phyloP scores from a whole-genome alignment of 2,113 vertebrate genomes.

The Eptatretus burgeri region DNA sequence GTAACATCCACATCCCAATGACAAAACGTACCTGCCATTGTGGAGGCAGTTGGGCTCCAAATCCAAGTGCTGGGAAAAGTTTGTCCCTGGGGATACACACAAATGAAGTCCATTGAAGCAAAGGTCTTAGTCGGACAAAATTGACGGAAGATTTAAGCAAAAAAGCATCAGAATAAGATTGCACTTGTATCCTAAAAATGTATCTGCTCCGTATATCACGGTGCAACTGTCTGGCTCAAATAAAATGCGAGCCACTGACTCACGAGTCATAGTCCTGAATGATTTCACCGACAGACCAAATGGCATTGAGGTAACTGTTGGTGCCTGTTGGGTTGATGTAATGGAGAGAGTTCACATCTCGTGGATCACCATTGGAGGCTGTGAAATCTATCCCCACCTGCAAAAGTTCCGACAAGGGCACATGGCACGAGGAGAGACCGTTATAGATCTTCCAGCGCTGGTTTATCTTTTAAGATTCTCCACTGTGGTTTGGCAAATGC shows the following conservation, averaged over 20 bases:
- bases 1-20: background rate
- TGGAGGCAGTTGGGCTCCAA: conserved; percentile 74
- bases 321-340: conserved; percentile 82
- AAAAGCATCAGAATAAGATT: too few relatives aligned
- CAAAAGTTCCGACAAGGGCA: background rate
- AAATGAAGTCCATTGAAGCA: background rate
- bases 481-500: too few relatives aligned
- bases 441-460: too few relatives aligned
- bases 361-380: conserved; percentile 74
- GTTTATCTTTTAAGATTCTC: too few relatives aligned
- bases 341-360: conserved; percentile 69
- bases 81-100: conserved; percentile 31
- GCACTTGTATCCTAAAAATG: too few relatives aligned
- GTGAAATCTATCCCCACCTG: conserved; percentile 98
- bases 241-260: conserved; percentile 11
- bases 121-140: background rate
- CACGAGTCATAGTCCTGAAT: conserved; percentile 97
- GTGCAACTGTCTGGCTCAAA: too few relatives aligned
- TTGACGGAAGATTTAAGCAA: too few relatives aligned
- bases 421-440: too few relatives aligned
- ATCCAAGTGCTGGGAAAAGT: conserved; percentile 93
- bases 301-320: conserved; percentile 69
- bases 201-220: too few relatives aligned
- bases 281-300: conserved; percentile 89
- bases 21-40: conserved; percentile 63